These are phyloP conservation scores for Mythimna albipuncta DNA, from an alignment of 2,888 invertebrate genomes.

Conservation along the genomic window DNA sequence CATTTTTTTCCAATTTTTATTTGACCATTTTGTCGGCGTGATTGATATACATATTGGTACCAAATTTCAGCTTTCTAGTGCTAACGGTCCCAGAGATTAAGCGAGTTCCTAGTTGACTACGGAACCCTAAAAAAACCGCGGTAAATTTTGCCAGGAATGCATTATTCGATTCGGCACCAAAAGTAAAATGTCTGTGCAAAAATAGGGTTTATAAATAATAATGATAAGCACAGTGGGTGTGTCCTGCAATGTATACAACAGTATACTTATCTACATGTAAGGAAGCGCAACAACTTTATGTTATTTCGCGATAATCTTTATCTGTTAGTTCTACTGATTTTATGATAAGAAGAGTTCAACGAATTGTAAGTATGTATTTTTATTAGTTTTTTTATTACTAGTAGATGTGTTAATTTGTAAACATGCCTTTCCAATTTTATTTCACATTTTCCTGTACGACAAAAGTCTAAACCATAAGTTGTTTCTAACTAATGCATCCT, in stretches of 20 bases:
- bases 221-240: neutral
- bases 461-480: neutral
- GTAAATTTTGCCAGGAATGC: no score
- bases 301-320: conserved; percentile 38
- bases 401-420: neutral
- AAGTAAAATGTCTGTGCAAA: no score
- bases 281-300: conserved; percentile 27
- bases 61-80: no score
- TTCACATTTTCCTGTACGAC: neutral
- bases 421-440: neutral
- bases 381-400: neutral
- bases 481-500: no score
- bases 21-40: no score
- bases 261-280: conserved; percentile 18
- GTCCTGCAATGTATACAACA: neutral
- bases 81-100: no score
- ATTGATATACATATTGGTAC: no score
- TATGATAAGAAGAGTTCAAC: conserved; percentile 37
- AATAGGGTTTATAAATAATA: neutral
- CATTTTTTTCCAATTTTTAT: no score
- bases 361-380: conserved; percentile 25
- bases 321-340: conserved; percentile 26
- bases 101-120: no score
- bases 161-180: no score
- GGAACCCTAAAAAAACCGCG: no score